These are phyloP conservation scores for Chaenocephalus aceratus DNA, from an alignment of 2,113 vertebrate genomes.

Conservation along the genomic window DNA sequence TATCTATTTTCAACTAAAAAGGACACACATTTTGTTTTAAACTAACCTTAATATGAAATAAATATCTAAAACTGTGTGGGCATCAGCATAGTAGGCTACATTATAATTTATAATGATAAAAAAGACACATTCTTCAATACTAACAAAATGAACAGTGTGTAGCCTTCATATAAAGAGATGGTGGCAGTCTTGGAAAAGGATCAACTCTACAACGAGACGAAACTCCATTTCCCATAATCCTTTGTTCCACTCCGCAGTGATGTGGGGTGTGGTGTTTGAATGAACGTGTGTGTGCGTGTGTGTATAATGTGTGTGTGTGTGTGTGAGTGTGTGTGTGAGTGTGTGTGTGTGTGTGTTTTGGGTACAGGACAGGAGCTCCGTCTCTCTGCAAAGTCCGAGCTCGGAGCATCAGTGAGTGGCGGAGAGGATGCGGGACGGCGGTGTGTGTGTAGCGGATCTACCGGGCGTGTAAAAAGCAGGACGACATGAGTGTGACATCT, in stretches of 20 bases:
- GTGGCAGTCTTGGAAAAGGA: no score
- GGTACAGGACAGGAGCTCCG: conserved; percentile 32
- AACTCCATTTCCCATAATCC: conserved; percentile 76
- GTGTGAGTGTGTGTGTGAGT: conserved; percentile 18
- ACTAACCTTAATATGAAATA: no score
- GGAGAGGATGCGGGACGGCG: conserved; percentile 55
- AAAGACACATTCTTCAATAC: no score
- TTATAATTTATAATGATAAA: no score
- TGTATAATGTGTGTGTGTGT: conserved; percentile 13
- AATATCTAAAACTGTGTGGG: no score
- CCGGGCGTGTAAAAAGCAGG: neutral
- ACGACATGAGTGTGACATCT: conserved; percentile 15
- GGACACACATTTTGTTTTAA: no score
- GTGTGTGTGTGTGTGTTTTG: conserved; percentile 19
- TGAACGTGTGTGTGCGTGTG: conserved; percentile 33
- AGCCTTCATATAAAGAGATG: no score
- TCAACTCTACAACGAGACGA: no score
- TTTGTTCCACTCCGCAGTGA: conserved; percentile 75
- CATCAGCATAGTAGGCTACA: no score
- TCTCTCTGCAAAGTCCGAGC: conserved; percentile 37
- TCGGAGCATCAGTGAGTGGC: conserved; percentile 66
- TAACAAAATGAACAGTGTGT: no score
- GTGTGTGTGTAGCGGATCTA: conserved; percentile 30
- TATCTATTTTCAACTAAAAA: no score
- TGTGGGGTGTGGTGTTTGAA: conserved; percentile 78